phyloP scores from a whole-genome alignment of 2,888 invertebrate species.

The Petrolisthes cinctipes region DNA sequence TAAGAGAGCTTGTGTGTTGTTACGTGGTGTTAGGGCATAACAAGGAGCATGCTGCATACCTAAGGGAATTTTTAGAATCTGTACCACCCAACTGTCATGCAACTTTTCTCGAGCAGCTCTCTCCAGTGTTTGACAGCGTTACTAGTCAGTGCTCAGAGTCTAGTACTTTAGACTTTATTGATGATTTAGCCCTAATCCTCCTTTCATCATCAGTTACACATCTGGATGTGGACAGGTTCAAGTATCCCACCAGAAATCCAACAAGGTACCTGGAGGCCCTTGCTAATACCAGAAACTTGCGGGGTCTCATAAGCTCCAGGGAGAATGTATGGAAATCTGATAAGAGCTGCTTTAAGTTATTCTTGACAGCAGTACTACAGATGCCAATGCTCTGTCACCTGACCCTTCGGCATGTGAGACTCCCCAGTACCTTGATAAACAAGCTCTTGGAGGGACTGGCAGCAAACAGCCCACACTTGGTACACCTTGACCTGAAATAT shows the following conservation, averaged over 20 bases:
- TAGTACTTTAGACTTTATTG: slow-evolving; percentile 35
- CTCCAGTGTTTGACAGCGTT: slow-evolving; percentile 36
- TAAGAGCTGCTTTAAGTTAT: slow-evolving; percentile 13
- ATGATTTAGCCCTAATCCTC: slow-evolving; percentile 39
- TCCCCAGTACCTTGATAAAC: slow-evolving; percentile 26
- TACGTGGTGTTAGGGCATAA: background rate
- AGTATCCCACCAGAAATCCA: slow-evolving; percentile 44
- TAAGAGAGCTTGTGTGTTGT: slow-evolving; percentile 15
- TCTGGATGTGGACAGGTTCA: slow-evolving; percentile 29
- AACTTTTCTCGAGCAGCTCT: slow-evolving; percentile 37
- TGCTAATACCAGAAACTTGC: slow-evolving; percentile 16
- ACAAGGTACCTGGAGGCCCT: slow-evolving; percentile 38
- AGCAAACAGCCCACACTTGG: slow-evolving; percentile 32
- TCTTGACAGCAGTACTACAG: slow-evolving; percentile 28
- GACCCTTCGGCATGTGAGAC: slow-evolving; percentile 31
- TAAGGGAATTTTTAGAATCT: slow-evolving; percentile 23
- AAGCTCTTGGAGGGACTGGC: slow-evolving; percentile 25
- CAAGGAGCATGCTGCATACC: slow-evolving; percentile 12
- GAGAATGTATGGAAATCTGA: slow-evolving; percentile 39
- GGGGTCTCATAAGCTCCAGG: slow-evolving; percentile 22
- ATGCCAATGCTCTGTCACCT: slow-evolving; percentile 44
- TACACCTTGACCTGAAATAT: slow-evolving; percentile 40
- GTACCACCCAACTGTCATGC: slow-evolving; percentile 44
- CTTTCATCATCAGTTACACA: background rate
- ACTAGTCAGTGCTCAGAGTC: background rate